phyloP scores from a whole-genome alignment of 2,113 vertebrate species.

The Otus sunia region DNA sequence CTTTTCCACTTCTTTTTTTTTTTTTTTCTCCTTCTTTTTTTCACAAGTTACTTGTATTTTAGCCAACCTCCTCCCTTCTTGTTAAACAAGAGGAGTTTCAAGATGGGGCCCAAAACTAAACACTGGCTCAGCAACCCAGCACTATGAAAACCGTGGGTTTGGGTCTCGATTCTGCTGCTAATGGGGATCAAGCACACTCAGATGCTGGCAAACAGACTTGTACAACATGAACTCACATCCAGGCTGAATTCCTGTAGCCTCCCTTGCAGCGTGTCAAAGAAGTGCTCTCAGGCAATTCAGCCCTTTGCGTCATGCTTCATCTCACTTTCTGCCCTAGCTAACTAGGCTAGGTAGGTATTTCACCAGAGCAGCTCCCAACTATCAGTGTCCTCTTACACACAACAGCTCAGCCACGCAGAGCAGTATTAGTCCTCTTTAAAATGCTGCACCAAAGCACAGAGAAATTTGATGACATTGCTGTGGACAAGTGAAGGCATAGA shows the following conservation, averaged over 20 bases:
- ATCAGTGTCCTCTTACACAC: neutral
- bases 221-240: neutral
- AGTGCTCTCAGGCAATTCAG: neutral
- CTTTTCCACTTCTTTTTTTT: slow-evolving; percentile 16
- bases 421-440: neutral
- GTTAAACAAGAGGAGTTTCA: slow-evolving; percentile 24
- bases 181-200: neutral
- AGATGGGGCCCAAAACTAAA: slow-evolving; percentile 7
- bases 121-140: neutral
- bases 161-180: neutral
- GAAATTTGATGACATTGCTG: neutral
- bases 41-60: slow-evolving; percentile 5
- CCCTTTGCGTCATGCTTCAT: neutral
- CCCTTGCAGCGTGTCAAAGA: neutral
- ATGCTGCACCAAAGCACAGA: neutral
- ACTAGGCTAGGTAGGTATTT: neutral
- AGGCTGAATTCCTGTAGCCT: neutral
- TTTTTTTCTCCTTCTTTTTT: neutral
- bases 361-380: neutral
- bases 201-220: neutral
- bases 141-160: neutral
- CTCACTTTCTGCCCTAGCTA: neutral
- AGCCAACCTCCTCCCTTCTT: slow-evolving; percentile 1
- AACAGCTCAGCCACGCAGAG: neutral
- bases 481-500: neutral